Evolutionary conservation across 2,113 vertebrate species (phyloP), one percentile per base, ranked within the genome.

Genomic region (Capreolus pygargus): DNA sequence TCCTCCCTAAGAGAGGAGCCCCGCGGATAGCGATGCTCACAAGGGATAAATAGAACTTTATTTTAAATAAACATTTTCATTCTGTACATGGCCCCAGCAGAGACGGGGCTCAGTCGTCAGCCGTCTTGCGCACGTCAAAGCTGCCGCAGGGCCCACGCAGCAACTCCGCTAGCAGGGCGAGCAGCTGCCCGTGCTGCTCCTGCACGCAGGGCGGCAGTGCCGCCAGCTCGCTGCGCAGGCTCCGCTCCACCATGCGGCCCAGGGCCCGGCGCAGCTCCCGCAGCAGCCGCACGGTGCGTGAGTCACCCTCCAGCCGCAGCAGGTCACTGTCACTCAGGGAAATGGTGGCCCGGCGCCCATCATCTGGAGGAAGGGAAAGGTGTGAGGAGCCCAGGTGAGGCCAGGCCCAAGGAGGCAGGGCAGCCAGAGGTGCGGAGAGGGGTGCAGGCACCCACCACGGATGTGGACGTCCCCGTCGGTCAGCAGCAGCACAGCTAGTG

Each of bases 401-500:
- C 61, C 33, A 21, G 64, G 50, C 27, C 76, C 7, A 7, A 45
- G 54, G 19, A n/a, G 10, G 7, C 27, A 4, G n/a, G 6, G 4
- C 14, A 14, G 52, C 30, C 74, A 27, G 2, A 4, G 1, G 3
- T 1, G 21, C 0, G 1, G 33, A 12, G 5, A 0, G 13, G 64
- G 2, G 14, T 1, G 1, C 33, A 1, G 55, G n/a, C 57, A 95
- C 99, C 93, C 97, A 99, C 99, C 99, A 39, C 97, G 99, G 94
- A 99, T 98, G 0, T 98, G 98, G 96, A 99, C 98, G 1, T 99
- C 99, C 1, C 99, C 99, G 58, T 99, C 99, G 0, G 99, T 99
- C 97, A 99, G 98, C 64, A 99, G 99, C 98, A 99, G 98, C 98
- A 99, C 99, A 3, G 99, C 99, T 5, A 99, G 98, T 0, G 99